Evolutionary conservation across 2,888 invertebrate genomes (phyloP).

Genomic region (Galeruca laticollis): DNA sequence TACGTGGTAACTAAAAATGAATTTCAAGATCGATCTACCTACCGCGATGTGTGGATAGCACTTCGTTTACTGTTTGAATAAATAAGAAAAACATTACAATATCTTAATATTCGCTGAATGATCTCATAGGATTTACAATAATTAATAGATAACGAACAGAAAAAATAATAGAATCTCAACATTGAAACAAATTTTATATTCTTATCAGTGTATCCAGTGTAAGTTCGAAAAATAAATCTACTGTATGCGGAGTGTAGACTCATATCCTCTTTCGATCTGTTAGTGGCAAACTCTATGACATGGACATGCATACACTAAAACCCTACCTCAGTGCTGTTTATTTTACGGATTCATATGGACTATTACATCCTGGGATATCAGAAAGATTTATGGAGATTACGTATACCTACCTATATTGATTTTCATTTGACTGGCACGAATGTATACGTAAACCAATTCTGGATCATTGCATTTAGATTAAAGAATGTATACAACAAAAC

Average conservation of each 20-base stretch:
- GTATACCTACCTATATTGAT: not conserved
- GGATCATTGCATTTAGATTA: too few relatives aligned
- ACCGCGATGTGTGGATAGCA: too few relatives aligned
- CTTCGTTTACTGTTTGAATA: too few relatives aligned
- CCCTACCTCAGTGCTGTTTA: conserved; percentile 3
- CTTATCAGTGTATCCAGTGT: not conserved
- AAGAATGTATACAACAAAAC: too few relatives aligned
- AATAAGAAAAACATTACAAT: too few relatives aligned
- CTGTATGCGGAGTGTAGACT: not conserved
- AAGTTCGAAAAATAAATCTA: not conserved
- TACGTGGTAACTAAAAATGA: too few relatives aligned
- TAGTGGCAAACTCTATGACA: conserved; percentile 4
- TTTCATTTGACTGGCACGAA: not conserved
- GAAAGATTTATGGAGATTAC: not conserved
- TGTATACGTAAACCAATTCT: too few relatives aligned
- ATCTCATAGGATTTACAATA: too few relatives aligned
- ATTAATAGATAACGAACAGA: too few relatives aligned
- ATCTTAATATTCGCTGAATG: too few relatives aligned
- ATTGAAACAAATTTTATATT: not conserved
- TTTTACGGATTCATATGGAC: conserved; percentile 1
- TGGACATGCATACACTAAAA: not conserved
- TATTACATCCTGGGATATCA: conserved; percentile 7
- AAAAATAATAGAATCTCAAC: too few relatives aligned
- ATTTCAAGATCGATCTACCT: too few relatives aligned
- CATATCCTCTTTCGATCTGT: conserved; percentile 7